Conservation (phyloP, 2,888 invertebrate species). For the Aproaerema taeniolella region DNA sequence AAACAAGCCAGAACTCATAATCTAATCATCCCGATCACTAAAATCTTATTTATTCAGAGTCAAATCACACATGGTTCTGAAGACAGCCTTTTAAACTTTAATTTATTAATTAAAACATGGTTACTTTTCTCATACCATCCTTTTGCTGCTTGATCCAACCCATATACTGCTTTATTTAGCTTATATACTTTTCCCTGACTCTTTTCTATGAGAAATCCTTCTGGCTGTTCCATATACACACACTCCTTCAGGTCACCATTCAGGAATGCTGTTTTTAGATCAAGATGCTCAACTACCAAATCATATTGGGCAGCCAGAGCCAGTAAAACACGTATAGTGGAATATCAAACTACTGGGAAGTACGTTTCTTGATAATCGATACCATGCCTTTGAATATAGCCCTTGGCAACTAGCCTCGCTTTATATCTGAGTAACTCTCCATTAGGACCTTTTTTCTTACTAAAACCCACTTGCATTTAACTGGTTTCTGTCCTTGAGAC, state of each 20-base stretch:
- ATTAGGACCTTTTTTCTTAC: conserved; percentile 1
- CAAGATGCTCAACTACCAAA: conserved; percentile 14
- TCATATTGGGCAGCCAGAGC: conserved; percentile 7
- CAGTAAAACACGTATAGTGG: conserved; percentile 1
- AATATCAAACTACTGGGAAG: conserved; percentile 7
- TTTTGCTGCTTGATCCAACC: conserved; percentile 11
- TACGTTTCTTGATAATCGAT: conserved; percentile 8
- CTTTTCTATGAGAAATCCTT: conserved; percentile 11
- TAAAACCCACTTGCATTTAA: conserved; percentile 9
- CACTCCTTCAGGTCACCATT: conserved; percentile 17
- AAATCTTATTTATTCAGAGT: too few species aligned
- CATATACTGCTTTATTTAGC: conserved; percentile 17
- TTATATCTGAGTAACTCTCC: conserved; percentile 1
- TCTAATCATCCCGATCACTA: too few species aligned
- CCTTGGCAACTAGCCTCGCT: conserved; percentile 6
- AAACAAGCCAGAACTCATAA: too few species aligned
- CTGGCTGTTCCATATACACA: conserved; percentile 17
- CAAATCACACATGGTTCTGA: conserved; percentile 14
- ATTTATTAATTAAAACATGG: conserved; percentile 3
- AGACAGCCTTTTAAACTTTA: conserved; percentile 7
- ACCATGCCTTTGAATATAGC: conserved; percentile 5
- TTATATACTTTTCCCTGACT: conserved; percentile 12
- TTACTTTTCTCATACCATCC: conserved; percentile 14
- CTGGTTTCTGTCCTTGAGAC: conserved; percentile 4
- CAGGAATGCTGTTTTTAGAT: conserved; percentile 20